Percentiles rank a stretch among this genome's conserved stretches.
Evolutionary conservation across 1,140 invertebrate genomes (phyloP).

Genomic region (Dufourea novaeangliae): DNA sequence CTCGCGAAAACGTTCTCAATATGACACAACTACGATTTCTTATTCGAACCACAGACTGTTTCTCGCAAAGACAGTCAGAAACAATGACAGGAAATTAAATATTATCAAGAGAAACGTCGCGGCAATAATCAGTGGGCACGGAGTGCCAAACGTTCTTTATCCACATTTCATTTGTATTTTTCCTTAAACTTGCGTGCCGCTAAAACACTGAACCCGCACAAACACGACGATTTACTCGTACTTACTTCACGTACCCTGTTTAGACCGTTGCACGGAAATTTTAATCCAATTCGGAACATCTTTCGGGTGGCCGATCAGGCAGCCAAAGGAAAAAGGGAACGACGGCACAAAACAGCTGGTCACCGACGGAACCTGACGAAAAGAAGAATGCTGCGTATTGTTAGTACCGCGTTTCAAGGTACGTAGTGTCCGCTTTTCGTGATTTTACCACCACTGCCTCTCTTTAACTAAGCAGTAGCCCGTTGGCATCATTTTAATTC

Average conservation of each 20-base stretch:
- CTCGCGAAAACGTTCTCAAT: slow-evolving; percentile 25
- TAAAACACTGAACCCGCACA: background rate
- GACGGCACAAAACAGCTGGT: slow-evolving; percentile 75
- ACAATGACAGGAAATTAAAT: slow-evolving; percentile 1
- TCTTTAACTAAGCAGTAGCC: background rate
- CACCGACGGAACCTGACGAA: slow-evolving; percentile 55
- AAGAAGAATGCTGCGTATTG: slow-evolving; percentile 73
- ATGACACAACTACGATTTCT: background rate
- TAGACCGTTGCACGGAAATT: slow-evolving; percentile 79
- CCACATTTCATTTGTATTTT: background rate
- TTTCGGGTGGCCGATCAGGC: slow-evolving; percentile 74
- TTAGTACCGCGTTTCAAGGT: slow-evolving; percentile 70
- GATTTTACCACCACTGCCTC: background rate
- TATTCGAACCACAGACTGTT: background rate
- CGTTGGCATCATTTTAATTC: slow-evolving; percentile 2
- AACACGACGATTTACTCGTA: background rate
- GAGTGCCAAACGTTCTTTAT: background rate
- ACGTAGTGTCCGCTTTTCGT: slow-evolving; percentile 20
- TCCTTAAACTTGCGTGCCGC: background rate
- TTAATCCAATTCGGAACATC: slow-evolving; percentile 81
- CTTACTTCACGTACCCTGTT: slow-evolving; percentile 75
- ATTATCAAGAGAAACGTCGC: slow-evolving; percentile 2
- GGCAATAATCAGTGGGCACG: slow-evolving; percentile 2
- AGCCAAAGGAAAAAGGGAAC: slow-evolving; percentile 73
- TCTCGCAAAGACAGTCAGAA: background rate